Evolutionary conservation across 2,797 vertebrate species (phyloP).

Genomic region (Telmatherina bonti): DNA sequence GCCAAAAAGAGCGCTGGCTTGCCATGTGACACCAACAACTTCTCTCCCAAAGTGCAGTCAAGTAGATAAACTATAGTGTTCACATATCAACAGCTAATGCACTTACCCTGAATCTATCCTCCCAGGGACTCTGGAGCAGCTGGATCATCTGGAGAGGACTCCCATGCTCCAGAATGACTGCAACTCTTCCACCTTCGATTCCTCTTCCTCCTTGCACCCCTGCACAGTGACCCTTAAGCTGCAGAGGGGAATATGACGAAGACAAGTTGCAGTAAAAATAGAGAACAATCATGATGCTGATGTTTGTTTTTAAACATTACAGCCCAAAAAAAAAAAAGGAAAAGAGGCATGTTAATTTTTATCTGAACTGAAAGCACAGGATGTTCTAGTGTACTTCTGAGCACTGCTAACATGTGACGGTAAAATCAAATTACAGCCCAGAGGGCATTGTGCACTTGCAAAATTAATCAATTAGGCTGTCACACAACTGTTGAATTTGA

Average conservation of each 20-base stretch:
- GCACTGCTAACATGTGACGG: conserved; percentile 34
- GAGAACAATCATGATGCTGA: background rate
- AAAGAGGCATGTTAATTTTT: conserved; percentile 8
- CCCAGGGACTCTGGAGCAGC: conserved; percentile 95
- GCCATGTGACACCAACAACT: conserved; percentile 1
- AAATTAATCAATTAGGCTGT: conserved; percentile 27
- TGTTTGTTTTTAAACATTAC: conserved; percentile 8
- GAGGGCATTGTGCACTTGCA: conserved; percentile 6
- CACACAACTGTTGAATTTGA: conserved; percentile 20
- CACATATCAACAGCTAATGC: conserved; percentile 6
- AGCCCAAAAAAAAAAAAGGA: background rate
- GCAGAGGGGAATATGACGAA: conserved; percentile 36
- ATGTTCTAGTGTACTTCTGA: conserved; percentile 35
- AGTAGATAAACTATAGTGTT: conserved; percentile 19
- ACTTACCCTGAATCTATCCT: conserved; percentile 94
- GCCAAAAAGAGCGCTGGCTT: conserved; percentile 7
- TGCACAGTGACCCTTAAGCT: conserved; percentile 91
- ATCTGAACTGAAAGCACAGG: conserved; percentile 29
- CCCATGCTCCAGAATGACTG: conserved; percentile 90
- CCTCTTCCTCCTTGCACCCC: conserved; percentile 69
- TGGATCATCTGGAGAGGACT: conserved; percentile 94
- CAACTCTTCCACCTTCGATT: conserved; percentile 82
- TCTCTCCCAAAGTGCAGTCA: background rate
- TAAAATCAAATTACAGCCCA: conserved; percentile 40
- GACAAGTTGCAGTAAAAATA: conserved; percentile 22